Base-by-base conservation (phyloP, 2,888 invertebrate genomes). In the Rhimphoctona megacephalus region DNA sequence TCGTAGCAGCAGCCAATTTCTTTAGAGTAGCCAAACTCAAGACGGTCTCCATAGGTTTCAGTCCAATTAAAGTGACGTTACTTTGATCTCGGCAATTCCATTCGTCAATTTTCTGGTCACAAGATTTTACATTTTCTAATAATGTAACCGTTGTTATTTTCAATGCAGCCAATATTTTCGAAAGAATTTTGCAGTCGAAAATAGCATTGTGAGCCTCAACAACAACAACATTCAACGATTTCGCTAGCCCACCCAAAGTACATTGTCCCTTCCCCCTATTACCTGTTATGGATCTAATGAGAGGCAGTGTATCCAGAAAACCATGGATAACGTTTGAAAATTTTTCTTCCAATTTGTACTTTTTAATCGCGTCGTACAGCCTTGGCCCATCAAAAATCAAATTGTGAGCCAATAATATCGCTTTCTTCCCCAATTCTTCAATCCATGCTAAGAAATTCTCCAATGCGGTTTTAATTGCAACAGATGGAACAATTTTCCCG, bases 171-270 rank as follows among this genome's bases (percentile, higher is more conserved):
- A 86, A 64, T 17, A 86, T 70, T 79, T 86, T 83, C 17, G 46
- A 66, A 25, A 85, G 46, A 33, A 87, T 83, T 66, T 81, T n/a
- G 49, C 81, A 77, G 25, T 85, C 85, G 17, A 49, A 67, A 61
- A 85, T 70, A 19, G 85, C 87, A 81, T 85, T 87, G 72, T 87
- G 87, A 25, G 85, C 85, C 36, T 79, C 85, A 39, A 43, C 57
- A 57, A 64, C 11, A n/a, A 14, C 22, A 69, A n/a, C n/a, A n/a
- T n/a, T n/a, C n/a, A n/a, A n/a, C n/a, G n/a, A n/a, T n/a, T n/a
- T n/a, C n/a, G n/a, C n/a, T n/a, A n/a, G n/a, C n/a, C n/a, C n/a
- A n/a, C n/a, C n/a, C n/a, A n/a, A n/a, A n/a, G n/a, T n/a, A 85
- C 33, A 57, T 87, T 79, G n/a, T 17, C 80, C 85, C 43, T 72